Evolutionary conservation across 2,797 vertebrate genomes (phyloP).

Genomic region (Semaprochilodus insignis): DNA sequence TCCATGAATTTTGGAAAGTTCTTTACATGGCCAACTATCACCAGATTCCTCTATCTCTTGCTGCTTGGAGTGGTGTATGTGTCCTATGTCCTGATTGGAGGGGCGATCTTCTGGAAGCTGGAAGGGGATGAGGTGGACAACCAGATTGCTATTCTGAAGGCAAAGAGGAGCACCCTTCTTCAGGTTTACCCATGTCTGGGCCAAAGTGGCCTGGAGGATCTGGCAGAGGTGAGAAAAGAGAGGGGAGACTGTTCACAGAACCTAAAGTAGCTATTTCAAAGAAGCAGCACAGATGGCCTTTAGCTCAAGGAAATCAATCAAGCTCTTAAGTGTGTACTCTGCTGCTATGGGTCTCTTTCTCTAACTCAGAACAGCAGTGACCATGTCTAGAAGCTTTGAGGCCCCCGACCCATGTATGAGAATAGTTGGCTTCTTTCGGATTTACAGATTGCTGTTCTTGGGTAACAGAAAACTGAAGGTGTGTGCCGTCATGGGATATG

Average conservation of each 20-base stretch:
- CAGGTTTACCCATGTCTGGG: conserved; percentile 72
- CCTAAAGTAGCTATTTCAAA: background rate
- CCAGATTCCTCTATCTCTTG: conserved; percentile 74
- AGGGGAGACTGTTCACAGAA: background rate
- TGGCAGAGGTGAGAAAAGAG: conserved; percentile 73
- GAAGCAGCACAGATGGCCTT: background rate
- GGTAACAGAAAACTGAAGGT: too few relatives aligned
- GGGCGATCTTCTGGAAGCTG: conserved; percentile 79
- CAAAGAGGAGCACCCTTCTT: conserved; percentile 63
- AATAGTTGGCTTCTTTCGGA: background rate
- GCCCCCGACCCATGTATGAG: background rate
- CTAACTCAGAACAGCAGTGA: background rate
- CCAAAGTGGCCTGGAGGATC: conserved; percentile 65
- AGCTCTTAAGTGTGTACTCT: background rate
- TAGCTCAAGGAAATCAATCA: background rate
- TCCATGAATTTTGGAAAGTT: conserved; percentile 3
- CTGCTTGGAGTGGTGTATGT: conserved; percentile 72
- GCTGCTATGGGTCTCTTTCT: background rate
- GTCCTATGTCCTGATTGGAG: conserved; percentile 77
- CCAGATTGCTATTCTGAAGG: conserved; percentile 58
- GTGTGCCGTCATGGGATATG: background rate
- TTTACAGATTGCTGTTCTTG: background rate
- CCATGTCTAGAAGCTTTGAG: background rate
- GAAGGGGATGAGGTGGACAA: conserved; percentile 70
- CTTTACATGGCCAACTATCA: conserved; percentile 37